Conservation (phyloP, 1,140 invertebrate genomes). For the Monomorium pharaonis region DNA sequence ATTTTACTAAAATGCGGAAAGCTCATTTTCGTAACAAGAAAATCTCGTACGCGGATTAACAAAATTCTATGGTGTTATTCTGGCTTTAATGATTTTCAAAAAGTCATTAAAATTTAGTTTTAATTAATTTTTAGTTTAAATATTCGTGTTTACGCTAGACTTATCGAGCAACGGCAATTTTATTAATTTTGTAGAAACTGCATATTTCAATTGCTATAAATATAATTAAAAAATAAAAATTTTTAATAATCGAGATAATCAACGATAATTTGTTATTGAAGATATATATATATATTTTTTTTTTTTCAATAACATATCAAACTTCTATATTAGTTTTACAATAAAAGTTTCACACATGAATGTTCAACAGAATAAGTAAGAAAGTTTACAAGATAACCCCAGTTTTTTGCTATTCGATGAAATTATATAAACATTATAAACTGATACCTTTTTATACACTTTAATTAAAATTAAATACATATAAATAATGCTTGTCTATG, state of each 20-base stretch:
- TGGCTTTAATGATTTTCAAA: constrained; percentile 30
- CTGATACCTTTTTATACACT: too few relatives aligned
- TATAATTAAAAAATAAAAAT: too few relatives aligned
- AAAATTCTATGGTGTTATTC: not conserved
- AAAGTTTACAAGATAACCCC: not conserved
- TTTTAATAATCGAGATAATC: too few relatives aligned
- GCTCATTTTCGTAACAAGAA: not conserved
- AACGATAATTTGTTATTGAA: too few relatives aligned
- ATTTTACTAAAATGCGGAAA: not conserved
- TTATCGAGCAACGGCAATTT: not conserved
- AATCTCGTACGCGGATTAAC: constrained; percentile 5
- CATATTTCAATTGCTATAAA: not conserved
- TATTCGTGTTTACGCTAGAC: not conserved
- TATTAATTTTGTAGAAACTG: not conserved
- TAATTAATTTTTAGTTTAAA: not conserved
- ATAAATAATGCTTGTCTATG: too few relatives aligned
- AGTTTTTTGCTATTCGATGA: not conserved
- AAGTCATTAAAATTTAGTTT: not conserved
- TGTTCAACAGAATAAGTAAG: not conserved
- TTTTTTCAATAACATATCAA: not conserved
- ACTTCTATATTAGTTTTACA: constrained; percentile 4
- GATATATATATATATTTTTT: too few relatives aligned
- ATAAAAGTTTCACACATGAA: not conserved
- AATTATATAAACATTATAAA: not conserved
- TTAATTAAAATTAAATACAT: too few relatives aligned